Evolutionary conservation across 1,140 invertebrate species (phyloP).

Genomic region (Zaprionus nigranus): DNA sequence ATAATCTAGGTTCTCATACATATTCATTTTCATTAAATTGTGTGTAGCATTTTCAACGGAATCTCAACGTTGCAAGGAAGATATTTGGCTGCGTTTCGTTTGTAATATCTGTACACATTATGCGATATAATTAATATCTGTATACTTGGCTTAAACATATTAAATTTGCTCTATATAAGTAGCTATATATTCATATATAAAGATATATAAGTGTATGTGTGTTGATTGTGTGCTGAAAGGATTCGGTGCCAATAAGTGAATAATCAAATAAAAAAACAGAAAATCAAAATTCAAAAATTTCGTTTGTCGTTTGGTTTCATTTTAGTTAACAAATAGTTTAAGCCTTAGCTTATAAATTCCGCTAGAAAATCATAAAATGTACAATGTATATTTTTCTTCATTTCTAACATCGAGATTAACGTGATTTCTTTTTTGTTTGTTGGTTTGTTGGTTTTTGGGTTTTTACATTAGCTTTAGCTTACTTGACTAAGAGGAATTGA

Average conservation of each 20-base stretch:
- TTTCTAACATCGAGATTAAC: conserved; percentile 69
- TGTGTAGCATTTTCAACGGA: conserved; percentile 79
- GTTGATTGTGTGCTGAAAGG: background rate
- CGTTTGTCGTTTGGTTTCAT: conserved; percentile 51
- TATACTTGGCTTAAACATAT: conserved; percentile 43
- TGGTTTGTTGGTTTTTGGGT: conserved; percentile 27
- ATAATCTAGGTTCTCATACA: conserved; percentile 48
- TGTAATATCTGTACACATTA: no score
- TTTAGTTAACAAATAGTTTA: conserved; percentile 43
- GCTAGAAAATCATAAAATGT: conserved; percentile 67
- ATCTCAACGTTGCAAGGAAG: conserved; percentile 81
- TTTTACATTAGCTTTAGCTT: conserved; percentile 52
- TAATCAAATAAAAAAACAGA: conserved; percentile 42
- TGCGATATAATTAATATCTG: background rate
- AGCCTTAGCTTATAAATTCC: conserved; percentile 75
- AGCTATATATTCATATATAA: conserved; percentile 18
- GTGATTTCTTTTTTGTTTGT: conserved; percentile 30
- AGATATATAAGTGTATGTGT: conserved; percentile 9
- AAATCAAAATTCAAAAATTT: conserved; percentile 43
- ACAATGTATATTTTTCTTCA: conserved; percentile 31
- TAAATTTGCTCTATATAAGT: conserved; percentile 18
- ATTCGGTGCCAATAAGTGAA: conserved; percentile 9
- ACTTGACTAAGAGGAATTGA: conserved; percentile 59
- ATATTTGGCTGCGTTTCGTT: conserved; percentile 66
- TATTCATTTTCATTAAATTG: conserved; percentile 57